phyloP scores from a whole-genome alignment of 2,113 vertebrate species.

The Sorex araneus region DNA sequence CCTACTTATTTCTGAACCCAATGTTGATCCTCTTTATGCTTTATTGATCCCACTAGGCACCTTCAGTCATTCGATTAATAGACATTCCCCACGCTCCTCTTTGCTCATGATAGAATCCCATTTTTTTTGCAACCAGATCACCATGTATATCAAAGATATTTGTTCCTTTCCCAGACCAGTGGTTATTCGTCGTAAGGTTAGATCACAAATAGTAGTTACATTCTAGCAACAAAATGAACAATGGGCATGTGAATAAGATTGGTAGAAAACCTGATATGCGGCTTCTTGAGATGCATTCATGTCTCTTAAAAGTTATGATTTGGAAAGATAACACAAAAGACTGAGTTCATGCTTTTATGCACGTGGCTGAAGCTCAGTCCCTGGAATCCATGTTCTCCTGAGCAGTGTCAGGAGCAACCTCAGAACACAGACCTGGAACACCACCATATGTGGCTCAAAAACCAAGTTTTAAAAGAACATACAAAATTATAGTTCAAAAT shows the following conservation, averaged over 20 bases:
- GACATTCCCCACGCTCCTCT: not conserved
- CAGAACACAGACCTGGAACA: too few relatives aligned
- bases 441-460: too few relatives aligned
- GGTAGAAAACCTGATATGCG: not conserved
- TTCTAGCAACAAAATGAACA: slow-evolving; percentile 18
- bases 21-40: not conserved
- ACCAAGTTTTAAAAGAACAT: too few relatives aligned
- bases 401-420: too few relatives aligned
- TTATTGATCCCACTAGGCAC: not conserved
- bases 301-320: slow-evolving; percentile 22
- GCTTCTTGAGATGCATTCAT: not conserved
- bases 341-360: too few relatives aligned
- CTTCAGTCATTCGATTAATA: not conserved
- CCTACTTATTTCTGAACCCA: not conserved
- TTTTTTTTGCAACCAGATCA: slow-evolving; percentile 14
- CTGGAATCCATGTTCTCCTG: too few relatives aligned
- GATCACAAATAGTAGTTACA: not conserved
- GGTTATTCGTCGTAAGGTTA: not conserved
- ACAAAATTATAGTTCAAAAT: not conserved
- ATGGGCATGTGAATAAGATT: not conserved
- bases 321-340: not conserved
- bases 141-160: not conserved
- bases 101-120: slow-evolving; percentile 24
- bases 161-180: slow-evolving; percentile 3
- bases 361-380: too few relatives aligned